phyloP scores from a whole-genome alignment of 2,113 vertebrate species.

The Struthio camelus region DNA sequence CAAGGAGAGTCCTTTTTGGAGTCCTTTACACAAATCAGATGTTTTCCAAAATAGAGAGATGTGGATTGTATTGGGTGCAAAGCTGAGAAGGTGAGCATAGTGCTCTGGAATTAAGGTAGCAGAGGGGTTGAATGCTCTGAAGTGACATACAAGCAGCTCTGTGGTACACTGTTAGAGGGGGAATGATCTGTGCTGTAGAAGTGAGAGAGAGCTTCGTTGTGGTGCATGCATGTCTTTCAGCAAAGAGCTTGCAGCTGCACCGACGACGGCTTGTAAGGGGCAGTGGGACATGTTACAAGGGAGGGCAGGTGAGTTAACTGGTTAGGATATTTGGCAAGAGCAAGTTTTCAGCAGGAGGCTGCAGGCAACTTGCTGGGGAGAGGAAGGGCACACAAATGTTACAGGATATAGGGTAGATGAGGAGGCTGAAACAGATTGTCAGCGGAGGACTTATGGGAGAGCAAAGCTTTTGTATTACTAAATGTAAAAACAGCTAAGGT shows the following conservation, averaged over 20 bases:
- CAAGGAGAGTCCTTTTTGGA: not conserved
- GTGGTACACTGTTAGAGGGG: not conserved
- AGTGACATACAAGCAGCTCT: not conserved
- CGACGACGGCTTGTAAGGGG: fast-evolving
- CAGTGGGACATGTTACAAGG: not conserved
- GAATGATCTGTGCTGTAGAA: not conserved
- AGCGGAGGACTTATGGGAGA: not conserved
- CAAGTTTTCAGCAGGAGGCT: not conserved
- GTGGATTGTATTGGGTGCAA: not conserved
- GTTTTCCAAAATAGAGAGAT: not conserved
- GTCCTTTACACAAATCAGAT: not conserved
- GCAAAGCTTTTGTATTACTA: not conserved
- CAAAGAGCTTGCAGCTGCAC: not conserved
- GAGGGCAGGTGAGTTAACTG: not conserved
- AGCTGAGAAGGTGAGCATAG: not conserved
- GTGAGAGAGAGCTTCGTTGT: not conserved
- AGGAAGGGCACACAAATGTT: not conserved
- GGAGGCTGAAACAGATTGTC: not conserved
- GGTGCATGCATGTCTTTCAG: fast-evolving
- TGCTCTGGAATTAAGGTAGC: not conserved
- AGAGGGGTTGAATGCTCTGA: fast-evolving
- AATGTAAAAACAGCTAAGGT: not conserved
- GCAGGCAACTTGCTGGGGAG: not conserved
- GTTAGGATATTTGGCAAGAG: not conserved
- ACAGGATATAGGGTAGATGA: fast-evolving